Conservation (phyloP, 2,888 invertebrate genomes). For the Epistrophe grossulariae region DNA sequence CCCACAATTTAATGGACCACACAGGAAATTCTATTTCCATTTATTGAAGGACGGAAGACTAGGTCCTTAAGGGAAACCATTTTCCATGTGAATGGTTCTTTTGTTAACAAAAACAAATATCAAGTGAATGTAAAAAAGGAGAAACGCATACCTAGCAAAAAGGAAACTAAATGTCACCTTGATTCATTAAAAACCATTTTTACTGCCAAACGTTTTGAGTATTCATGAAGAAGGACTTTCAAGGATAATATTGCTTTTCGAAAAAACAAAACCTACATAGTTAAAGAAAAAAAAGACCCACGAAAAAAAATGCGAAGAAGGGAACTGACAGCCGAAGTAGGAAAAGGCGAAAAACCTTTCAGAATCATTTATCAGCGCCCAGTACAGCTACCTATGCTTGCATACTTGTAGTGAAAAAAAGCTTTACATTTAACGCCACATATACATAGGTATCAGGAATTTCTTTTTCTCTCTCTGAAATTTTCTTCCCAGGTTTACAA, state of each 20-base stretch:
- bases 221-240: slow-evolving; percentile 12
- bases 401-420: slow-evolving; percentile 20
- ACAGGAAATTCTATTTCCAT: slow-evolving; percentile 69
- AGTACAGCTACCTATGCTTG: slow-evolving; percentile 5
- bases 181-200: slow-evolving; percentile 61
- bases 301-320: neutral
- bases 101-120: slow-evolving; percentile 24
- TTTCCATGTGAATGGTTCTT: slow-evolving; percentile 66
- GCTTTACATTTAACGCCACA: slow-evolving; percentile 54
- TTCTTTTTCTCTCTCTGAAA: neutral
- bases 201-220: slow-evolving; percentile 7
- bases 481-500: slow-evolving; percentile 28
- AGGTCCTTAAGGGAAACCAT: slow-evolving; percentile 54
- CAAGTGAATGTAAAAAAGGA: slow-evolving; percentile 42
- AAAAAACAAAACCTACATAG: neutral
- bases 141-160: neutral
- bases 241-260: slow-evolving; percentile 7
- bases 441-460: slow-evolving; percentile 21
- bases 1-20: slow-evolving; percentile 73
- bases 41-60: slow-evolving; percentile 22
- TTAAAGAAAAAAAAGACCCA: neutral
- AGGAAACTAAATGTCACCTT: slow-evolving; percentile 20
- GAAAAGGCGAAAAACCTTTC: slow-evolving; percentile 50
- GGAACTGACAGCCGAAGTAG: slow-evolving; percentile 32
- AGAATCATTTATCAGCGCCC: slow-evolving; percentile 65